These are phyloP conservation scores for Tachystola acroxantha DNA, from an alignment of 2,888 invertebrate genomes.

Conservation along the genomic window DNA sequence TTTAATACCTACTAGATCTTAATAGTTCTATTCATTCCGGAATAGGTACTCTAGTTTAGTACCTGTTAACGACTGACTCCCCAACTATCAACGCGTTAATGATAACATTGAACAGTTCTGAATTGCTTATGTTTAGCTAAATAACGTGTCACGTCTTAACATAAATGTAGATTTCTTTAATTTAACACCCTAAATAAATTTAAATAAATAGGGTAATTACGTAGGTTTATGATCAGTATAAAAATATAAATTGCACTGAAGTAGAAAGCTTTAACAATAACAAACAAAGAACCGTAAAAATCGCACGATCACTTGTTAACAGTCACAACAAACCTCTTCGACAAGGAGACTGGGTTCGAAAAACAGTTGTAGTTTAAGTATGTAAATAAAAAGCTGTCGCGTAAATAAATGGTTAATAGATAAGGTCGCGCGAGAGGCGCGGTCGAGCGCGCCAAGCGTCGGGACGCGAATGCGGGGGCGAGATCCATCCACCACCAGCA, in stretches of 20 bases:
- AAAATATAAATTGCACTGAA: background rate
- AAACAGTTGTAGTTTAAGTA: constrained; percentile 36
- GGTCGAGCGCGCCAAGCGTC: constrained; percentile 52
- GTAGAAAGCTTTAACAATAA: constrained; percentile 1
- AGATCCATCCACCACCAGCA: constrained; percentile 52
- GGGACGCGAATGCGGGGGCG: constrained; percentile 68
- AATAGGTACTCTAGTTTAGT: background rate
- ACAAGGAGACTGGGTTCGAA: constrained; percentile 28
- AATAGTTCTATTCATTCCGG: constrained; percentile 3
- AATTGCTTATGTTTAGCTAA: background rate
- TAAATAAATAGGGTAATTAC: background rate
- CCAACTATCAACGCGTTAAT: background rate
- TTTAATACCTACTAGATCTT: constrained; percentile 12
- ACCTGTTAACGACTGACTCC: background rate
- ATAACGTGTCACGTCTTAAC: background rate
- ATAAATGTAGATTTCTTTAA: no score
- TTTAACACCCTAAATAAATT: no score
- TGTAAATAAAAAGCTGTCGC: constrained; percentile 46
- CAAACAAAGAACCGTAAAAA: constrained; percentile 42
- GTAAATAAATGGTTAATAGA: constrained; percentile 41
- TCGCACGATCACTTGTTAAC: constrained; percentile 58
- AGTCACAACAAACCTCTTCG: constrained; percentile 63
- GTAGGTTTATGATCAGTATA: background rate
- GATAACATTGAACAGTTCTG: background rate
- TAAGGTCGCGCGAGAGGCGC: constrained; percentile 39